Percentiles rank a stretch among this genome's conserved stretches.
Conservation (phyloP, 2,113 vertebrate genomes). For the Burhinus oedicnemus region DNA sequence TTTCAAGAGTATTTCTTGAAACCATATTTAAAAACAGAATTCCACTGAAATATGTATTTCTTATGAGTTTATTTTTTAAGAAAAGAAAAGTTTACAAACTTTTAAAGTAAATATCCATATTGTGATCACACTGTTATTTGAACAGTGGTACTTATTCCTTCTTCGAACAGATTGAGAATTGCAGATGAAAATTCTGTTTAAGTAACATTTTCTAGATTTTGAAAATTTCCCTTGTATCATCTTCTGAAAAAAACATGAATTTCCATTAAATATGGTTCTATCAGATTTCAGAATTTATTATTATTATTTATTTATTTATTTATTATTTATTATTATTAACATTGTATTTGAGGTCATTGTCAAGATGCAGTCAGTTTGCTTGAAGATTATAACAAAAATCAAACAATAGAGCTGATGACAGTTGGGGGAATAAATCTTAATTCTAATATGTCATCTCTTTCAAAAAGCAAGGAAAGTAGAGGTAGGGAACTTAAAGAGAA, state of each 20-base stretch:
- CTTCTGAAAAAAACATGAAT: neutral
- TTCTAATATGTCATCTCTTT: neutral
- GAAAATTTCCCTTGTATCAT: neutral
- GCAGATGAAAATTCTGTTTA: neutral
- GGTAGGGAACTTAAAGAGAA: neutral
- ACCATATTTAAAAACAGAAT: neutral
- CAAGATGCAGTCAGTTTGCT: neutral
- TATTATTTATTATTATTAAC: neutral
- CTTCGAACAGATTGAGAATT: neutral
- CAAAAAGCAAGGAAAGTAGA: neutral
- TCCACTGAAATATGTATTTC: neutral
- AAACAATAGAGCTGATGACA: neutral
- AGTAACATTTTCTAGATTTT: neutral
- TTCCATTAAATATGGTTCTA: neutral
- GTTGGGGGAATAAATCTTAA: neutral
- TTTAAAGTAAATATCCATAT: neutral
- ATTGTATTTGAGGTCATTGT: neutral
- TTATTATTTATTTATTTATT: no score
- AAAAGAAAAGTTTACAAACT: neutral
- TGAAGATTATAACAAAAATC: neutral
- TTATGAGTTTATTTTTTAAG: neutral
- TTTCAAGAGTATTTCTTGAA: neutral
- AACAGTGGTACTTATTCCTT: rapidly evolving
- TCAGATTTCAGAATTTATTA: neutral
- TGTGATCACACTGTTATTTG: neutral